A percentile compares a stretch with the other conserved stretches of the same genome.
Evolutionary conservation across 2,888 invertebrate genomes (phyloP).

Genomic region (Ramazzottius varieornatus): DNA sequence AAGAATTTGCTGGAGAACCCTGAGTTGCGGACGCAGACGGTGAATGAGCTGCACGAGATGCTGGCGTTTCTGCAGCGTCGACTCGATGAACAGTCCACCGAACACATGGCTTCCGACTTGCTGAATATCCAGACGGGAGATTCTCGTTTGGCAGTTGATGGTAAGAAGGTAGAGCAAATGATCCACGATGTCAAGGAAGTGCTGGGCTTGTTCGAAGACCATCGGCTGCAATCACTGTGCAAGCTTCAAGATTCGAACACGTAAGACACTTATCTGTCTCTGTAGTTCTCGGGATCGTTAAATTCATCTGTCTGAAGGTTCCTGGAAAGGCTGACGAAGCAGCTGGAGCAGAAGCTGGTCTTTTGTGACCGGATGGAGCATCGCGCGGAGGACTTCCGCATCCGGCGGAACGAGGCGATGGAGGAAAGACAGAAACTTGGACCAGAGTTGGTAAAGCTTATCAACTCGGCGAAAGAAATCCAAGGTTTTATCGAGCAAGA

Average conservation of each 20-base stretch:
- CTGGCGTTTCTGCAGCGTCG: background rate
- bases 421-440: background rate
- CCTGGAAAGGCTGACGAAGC: background rate
- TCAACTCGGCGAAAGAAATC: background rate
- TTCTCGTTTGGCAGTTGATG: background rate
- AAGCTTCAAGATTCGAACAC: background rate
- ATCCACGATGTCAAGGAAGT: background rate
- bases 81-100: background rate
- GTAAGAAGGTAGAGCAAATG: background rate
- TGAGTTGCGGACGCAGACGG: background rate
- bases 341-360: conserved; percentile 2
- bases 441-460: background rate
- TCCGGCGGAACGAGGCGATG: background rate
- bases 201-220: background rate
- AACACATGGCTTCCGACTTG: background rate
- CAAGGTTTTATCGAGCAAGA: background rate
- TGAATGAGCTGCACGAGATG: background rate
- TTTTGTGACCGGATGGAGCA: background rate
- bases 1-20: background rate
- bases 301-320: background rate
- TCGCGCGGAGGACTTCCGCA: background rate
- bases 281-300: background rate
- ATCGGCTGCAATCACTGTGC: background rate
- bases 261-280: background rate
- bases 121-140: background rate